These are phyloP conservation scores for Turdus rufiventris DNA, from an alignment of 2,113 vertebrate species.

Conservation along the genomic window DNA sequence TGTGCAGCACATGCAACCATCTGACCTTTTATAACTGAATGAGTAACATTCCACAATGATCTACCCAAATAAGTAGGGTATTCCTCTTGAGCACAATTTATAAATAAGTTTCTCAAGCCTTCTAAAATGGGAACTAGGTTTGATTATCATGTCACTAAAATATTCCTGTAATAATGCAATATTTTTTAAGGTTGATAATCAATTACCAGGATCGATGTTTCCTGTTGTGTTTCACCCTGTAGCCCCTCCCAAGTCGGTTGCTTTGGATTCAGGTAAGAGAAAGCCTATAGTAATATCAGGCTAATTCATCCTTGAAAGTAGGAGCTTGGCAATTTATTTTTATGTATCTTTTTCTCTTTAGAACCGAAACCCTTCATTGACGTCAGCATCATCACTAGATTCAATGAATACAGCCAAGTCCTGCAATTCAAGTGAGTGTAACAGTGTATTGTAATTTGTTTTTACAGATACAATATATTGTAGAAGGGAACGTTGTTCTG, in stretches of 20 bases:
- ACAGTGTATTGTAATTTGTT: not conserved
- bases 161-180: not conserved
- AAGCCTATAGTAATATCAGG: not conserved
- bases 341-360: slow-evolving; percentile 30
- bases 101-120: not conserved
- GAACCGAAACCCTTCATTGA: slow-evolving; percentile 96
- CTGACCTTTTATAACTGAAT: not conserved
- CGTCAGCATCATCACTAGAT: slow-evolving; percentile 91
- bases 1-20: not conserved
- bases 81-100: not conserved
- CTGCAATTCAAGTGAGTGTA: slow-evolving; percentile 94
- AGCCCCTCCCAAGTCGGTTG: slow-evolving; percentile 93
- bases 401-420: slow-evolving; percentile 93
- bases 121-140: not conserved
- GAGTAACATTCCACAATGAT: not conserved
- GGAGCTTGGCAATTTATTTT: not conserved
- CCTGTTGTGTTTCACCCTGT: slow-evolving; percentile 95
- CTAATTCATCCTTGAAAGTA: not conserved
- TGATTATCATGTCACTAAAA: not conserved
- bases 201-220: slow-evolving; percentile 90
- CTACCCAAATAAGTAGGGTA: accelerated
- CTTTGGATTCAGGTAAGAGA: slow-evolving; percentile 88
- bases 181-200: slow-evolving; percentile 87
- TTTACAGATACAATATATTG: not conserved
- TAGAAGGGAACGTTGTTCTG: not conserved